Conservation (phyloP, 2,888 invertebrate genomes). For the Melinopterus prodromus region DNA sequence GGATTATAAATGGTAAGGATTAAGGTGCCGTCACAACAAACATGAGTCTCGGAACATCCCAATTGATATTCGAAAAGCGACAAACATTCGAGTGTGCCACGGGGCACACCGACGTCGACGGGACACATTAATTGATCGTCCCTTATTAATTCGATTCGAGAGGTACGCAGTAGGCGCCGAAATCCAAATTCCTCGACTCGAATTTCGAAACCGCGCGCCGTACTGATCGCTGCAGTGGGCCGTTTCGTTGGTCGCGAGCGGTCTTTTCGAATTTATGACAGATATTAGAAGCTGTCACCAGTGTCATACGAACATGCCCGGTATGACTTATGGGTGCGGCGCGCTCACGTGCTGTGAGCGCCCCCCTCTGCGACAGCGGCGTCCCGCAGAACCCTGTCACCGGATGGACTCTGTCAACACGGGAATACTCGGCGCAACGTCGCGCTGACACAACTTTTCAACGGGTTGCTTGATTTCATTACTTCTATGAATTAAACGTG, state of each 20-base stretch:
- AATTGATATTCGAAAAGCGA: neutral
- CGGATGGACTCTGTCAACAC: conserved; percentile 44
- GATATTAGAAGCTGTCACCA: conserved; percentile 46
- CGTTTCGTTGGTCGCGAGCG: conserved; percentile 30
- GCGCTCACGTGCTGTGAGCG: conserved; percentile 44
- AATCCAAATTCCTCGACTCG: neutral
- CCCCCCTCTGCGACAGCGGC: conserved; percentile 40
- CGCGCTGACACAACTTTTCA: neutral
- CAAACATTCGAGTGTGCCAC: neutral
- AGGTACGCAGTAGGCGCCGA: neutral
- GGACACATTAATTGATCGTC: neutral
- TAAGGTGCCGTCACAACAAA: conserved; percentile 4
- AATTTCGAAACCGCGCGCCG: neutral
- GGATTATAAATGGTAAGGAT: neutral
- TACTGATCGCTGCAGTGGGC: neutral
- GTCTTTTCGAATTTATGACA: conserved; percentile 42
- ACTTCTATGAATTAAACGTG: conserved; percentile 30
- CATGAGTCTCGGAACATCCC: neutral
- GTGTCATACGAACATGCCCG: conserved; percentile 42
- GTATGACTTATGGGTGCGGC: conserved; percentile 44
- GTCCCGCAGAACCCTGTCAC: conserved; percentile 28
- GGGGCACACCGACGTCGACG: neutral
- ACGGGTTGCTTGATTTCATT: conserved; percentile 30
- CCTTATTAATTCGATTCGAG: neutral
- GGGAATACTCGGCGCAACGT: neutral